Base-by-base conservation (phyloP, 2,797 vertebrate species). In the Antrozous pallidus region DNA sequence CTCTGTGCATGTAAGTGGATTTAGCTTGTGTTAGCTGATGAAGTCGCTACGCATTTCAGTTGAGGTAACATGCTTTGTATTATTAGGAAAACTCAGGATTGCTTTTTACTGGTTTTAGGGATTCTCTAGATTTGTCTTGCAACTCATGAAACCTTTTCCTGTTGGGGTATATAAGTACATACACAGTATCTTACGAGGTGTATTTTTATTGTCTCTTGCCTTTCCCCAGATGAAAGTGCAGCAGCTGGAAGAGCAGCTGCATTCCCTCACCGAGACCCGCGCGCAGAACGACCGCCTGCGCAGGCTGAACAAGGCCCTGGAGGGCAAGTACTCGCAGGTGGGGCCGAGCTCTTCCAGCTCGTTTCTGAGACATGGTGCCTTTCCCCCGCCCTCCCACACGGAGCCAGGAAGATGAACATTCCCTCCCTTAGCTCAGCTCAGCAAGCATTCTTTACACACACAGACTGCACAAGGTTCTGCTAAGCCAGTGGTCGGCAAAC, bases 191-290 rank as follows among this genome's bases (percentile, higher is more conserved):
- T 63, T 47, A 73, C 70, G 42, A 51, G 26, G 8, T 31, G 91
- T 49, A n/a, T 77, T 54, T 51, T 56, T 51, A 61, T 90, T 49
- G 5, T 74, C 8, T 84, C 90, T 18, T 83, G 0, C 74, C 90
- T 75, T 95, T 95, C 45, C 95, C 14, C 94, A 98, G 97, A 95
- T 93, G n/a, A 97, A 94, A 96, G 96, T 97, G 83, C 94, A 98
- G 87, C 97, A 98, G 54, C 96, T 98, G 38, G 97, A 98, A 93
- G 94, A 97, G 88, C 97, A 98, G 36, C 70, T 98, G 12, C 96
- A 96, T 6, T 94, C 94, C 61, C 73, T 98, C 28, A 83, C 91
- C 94, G 96, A 97, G 84, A 92, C 74, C 26, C 24, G 0, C 54
- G 96, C 93, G 75, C 97, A 98, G 92, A 97, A 97, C 16, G 87